Evolutionary conservation across 2,113 vertebrate genomes (phyloP), one percentile per base, ranked within the genome.

Genomic region (Amblyopsis rosae): DNA sequence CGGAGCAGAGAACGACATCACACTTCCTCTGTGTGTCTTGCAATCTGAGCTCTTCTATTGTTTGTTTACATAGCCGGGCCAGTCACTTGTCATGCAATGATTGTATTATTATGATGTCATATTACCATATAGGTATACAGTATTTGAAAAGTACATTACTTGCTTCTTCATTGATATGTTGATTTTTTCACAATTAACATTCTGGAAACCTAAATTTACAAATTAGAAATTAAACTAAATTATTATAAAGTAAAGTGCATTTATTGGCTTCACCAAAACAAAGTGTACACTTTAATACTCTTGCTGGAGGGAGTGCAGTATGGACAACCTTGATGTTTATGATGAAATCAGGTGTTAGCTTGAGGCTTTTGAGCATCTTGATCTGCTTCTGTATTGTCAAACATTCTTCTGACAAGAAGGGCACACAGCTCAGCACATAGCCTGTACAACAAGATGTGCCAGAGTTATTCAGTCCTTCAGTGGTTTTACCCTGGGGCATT

Each of bases 311-410:
- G 17, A 70, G 35, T 41, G 35, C 5, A 4, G 15, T 56, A 13
- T 65, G 1, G 1, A 49, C 84, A 87, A 99, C 97, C 96, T 98
- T 99, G 79, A 99, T 95, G 86, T 96, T 98, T 80, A 99, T 96
- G 88, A 98, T 91, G 81, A 99, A 73, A 92, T 99, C 95, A 0
- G 96, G 95, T 35, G 93, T 87, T 70, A 96, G 75, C 69, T 91
- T 93, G 60, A 96, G 88, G 70, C 90, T 95, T 90, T 84, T 94
- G 85, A 99, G 91, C 82, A 94, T 61, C 48, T 96, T 86, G 73
- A 96, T 88, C 90, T 99, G 96, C 73, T 98, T 90, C 11, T 82
- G 67, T 77, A 93, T 84, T 66, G 87, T 94, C 83, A 95, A 72
- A 68, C 84, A 82, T 26, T 94, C 92, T 69, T 96, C 94, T 26